Base-by-base conservation (phyloP, 2,888 invertebrate species). In the Plebejus argus region DNA sequence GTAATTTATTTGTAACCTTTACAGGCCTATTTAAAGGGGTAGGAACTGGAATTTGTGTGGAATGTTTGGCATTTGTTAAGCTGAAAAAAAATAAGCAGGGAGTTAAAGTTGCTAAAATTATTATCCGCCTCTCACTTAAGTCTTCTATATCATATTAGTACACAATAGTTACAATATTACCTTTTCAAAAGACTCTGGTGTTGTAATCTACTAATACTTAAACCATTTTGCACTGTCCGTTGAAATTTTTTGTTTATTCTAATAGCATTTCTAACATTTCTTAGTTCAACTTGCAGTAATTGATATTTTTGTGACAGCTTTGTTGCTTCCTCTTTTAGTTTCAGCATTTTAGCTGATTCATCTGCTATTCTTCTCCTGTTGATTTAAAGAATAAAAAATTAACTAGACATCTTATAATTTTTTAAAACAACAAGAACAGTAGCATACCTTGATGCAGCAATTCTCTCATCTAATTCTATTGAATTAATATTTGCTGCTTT, bases 181-280 rank as follows among this genome's bases (percentile, higher is more conserved):
- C 94, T 93, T 85, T 91, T 91, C 49, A 93, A 83, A 75, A 94
- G 84, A 79, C 87, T 84, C 82, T 94, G 93, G 83, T 94, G 94
- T 76, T 93, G 90, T 75, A 87, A 84, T 81, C 92, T 88, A 79
- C 92, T 91, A 84, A 89, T 90, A 1, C 86, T 83, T 76, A 94
- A 84, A 82, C 86, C 88, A 53, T 83, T 89, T 81, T 94, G 92
- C 0, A 91, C 87, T 35, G 86, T 83, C 81, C 86, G 89, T 78
- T 92, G 91, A 79, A 92, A 88, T 80, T 88, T 93, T 82, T 92
- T 93, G 81, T 94, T 94, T 15, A 92, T 81, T 23, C 89, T 86
- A 33, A 94, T 89, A 4, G 94, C 93, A 77, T 49, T 74, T 18
- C 74, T 74, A 18, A 45, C 23, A 28, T 74, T 74, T 28, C 49